phyloP scores from a whole-genome alignment of 2,113 vertebrate genomes.

The Zingel zingel region DNA sequence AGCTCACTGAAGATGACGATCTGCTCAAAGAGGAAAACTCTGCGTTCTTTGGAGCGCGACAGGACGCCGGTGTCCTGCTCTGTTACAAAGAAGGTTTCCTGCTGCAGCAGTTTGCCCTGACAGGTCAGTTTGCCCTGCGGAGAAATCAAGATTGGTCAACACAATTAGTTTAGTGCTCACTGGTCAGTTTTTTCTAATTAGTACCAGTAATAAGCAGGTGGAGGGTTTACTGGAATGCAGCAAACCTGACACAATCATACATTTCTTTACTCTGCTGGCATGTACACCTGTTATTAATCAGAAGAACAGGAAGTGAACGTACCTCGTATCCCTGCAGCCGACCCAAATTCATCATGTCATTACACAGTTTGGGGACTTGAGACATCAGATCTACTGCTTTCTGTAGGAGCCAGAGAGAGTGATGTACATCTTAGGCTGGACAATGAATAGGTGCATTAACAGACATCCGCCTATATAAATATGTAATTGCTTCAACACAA shows the following conservation, averaged over 20 bases:
- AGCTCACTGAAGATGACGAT: conserved; percentile 99
- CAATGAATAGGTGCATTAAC: not conserved
- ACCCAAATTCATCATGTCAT: conserved; percentile 99
- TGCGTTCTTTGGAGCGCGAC: conserved; percentile 94
- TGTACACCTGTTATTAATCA: too few relatives aligned
- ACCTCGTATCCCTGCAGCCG: conserved; percentile 98
- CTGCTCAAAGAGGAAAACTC: conserved; percentile 98
- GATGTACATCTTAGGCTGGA: not conserved
- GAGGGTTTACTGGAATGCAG: too few relatives aligned
- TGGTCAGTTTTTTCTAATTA: not conserved
- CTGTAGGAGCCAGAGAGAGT: conserved; percentile 64
- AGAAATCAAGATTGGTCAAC: not conserved
- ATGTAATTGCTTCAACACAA: not conserved
- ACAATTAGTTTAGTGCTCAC: not conserved
- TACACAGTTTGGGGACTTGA: conserved; percentile 98
- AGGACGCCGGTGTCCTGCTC: conserved; percentile 94
- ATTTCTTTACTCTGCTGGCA: too few relatives aligned
- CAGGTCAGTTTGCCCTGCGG: conserved; percentile 93
- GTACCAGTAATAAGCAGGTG: not conserved
- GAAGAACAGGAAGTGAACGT: conserved; percentile 7
- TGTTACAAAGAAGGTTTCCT: conserved; percentile 97
- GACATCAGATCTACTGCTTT: conserved; percentile 96
- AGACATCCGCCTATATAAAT: not conserved
- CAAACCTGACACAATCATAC: too few relatives aligned
- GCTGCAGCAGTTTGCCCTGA: conserved; percentile 97